Percentiles rank a stretch among this genome's conserved stretches.
Evolutionary conservation across 2,113 vertebrate genomes (phyloP).

Genomic region (Guaruba guarouba): DNA sequence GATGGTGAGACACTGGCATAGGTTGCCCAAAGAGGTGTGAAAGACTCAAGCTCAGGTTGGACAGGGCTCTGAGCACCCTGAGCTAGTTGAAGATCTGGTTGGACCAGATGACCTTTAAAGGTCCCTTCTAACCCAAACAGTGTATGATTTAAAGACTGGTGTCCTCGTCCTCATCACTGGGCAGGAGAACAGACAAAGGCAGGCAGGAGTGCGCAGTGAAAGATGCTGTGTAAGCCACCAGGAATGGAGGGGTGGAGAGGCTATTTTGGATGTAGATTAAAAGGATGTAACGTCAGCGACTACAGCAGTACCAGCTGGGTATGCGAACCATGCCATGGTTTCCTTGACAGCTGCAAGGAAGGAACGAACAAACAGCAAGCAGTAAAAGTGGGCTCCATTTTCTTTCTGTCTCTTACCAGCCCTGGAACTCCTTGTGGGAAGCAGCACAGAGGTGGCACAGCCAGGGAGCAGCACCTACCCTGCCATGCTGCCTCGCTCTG

Average conservation of each 20-base stretch:
- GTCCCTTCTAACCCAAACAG: neutral
- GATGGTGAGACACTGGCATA: neutral
- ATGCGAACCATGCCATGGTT: neutral
- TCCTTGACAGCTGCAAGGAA: slow-evolving; percentile 15
- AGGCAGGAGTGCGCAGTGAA: rapidly evolving
- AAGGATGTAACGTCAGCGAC: neutral
- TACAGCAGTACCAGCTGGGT: neutral
- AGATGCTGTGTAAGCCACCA: neutral
- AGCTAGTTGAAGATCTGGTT: neutral
- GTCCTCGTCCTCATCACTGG: neutral
- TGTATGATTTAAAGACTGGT: neutral
- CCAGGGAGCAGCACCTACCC: slow-evolving; percentile 39
- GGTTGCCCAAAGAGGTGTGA: neutral
- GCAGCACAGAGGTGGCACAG: neutral
- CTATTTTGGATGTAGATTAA: neutral
- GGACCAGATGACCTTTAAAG: neutral
- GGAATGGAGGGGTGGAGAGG: neutral
- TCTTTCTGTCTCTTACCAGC: neutral
- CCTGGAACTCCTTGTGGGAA: neutral
- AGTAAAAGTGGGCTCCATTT: neutral
- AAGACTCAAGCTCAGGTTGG: neutral
- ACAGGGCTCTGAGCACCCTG: rapidly evolving
- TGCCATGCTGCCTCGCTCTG: slow-evolving; percentile 80
- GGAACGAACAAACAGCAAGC: neutral
- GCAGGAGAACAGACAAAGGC: neutral